Percentiles rank a stretch among this genome's conserved stretches.
Evolutionary conservation across 2,888 invertebrate genomes (phyloP).

Genomic region (Molorchus minor): DNA sequence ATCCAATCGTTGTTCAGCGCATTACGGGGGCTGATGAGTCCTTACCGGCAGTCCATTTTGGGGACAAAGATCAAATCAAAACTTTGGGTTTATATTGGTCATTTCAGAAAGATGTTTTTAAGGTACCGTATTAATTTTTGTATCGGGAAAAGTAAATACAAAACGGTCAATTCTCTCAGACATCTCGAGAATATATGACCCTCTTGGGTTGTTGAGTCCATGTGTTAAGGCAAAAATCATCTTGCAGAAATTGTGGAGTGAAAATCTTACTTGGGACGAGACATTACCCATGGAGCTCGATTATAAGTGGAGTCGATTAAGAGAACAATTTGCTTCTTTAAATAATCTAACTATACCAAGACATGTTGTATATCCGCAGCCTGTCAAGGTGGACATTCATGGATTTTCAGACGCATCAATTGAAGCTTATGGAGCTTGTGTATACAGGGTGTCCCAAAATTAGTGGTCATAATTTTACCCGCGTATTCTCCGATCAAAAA

Average conservation of each 20-base stretch:
- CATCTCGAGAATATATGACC: constrained; percentile 30
- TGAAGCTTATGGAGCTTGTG: constrained; percentile 12
- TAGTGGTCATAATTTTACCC: too few species aligned
- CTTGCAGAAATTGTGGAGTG: constrained; percentile 29
- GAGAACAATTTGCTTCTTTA: background rate
- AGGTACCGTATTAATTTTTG: constrained; percentile 19
- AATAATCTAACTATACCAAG: constrained; percentile 34
- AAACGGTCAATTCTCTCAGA: constrained; percentile 28
- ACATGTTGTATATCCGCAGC: background rate
- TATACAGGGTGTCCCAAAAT: too few species aligned
- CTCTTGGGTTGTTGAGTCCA: constrained; percentile 24
- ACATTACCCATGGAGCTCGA: background rate
- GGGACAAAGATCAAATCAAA: constrained; percentile 21
- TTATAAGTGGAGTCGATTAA: background rate
- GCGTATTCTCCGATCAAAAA: too few species aligned
- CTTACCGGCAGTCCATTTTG: background rate
- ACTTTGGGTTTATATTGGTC: constrained; percentile 28
- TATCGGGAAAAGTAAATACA: constrained; percentile 1
- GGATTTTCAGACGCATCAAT: constrained; percentile 21
- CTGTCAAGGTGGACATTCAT: constrained; percentile 5
- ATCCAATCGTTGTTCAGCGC: constrained; percentile 1
- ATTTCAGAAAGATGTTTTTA: constrained; percentile 16
- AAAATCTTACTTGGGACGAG: constrained; percentile 25
- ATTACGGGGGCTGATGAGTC: background rate
- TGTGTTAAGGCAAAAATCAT: constrained; percentile 27